These are phyloP conservation scores for Drosophila atripex DNA, from an alignment of 2,888 invertebrate species.

Conservation along the genomic window DNA sequence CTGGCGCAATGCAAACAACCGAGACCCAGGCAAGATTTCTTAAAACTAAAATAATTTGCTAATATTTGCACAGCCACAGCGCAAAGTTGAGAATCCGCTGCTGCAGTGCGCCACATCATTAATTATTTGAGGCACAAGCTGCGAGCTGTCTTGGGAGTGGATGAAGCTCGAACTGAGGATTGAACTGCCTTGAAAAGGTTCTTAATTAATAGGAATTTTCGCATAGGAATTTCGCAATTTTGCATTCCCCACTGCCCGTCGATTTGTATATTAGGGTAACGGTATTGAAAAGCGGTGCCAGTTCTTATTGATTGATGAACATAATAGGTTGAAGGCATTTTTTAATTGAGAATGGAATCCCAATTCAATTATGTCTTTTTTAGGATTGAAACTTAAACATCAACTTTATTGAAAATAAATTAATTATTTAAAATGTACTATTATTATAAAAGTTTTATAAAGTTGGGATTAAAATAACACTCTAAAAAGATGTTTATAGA, in stretches of 20 bases:
- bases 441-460: too few relatives aligned
- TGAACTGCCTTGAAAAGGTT: slow-evolving; percentile 48
- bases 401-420: neutral
- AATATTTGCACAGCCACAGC: slow-evolving; percentile 76
- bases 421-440: neutral
- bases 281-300: slow-evolving; percentile 24
- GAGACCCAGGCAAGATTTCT: slow-evolving; percentile 50
- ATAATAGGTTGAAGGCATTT: neutral
- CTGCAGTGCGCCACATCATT: slow-evolving; percentile 65
- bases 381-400: too few relatives aligned
- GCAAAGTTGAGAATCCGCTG: slow-evolving; percentile 27
- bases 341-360: neutral
- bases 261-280: slow-evolving; percentile 47
- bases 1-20: slow-evolving; percentile 57
- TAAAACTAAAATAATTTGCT: slow-evolving; percentile 79
- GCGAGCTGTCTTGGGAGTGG: slow-evolving; percentile 39
- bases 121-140: slow-evolving; percentile 69
- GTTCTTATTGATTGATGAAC: slow-evolving; percentile 30
- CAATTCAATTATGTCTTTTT: neutral
- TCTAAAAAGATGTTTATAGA: too few relatives aligned
- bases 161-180: slow-evolving; percentile 23
- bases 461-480: too few relatives aligned
- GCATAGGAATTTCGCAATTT: slow-evolving; percentile 68
- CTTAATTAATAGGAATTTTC: slow-evolving; percentile 70
- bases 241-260: slow-evolving; percentile 28